A percentile compares a stretch with the other conserved stretches of the same genome.
phyloP scores from a whole-genome alignment of 1,140 invertebrate genomes.

The Homarus americanus region DNA sequence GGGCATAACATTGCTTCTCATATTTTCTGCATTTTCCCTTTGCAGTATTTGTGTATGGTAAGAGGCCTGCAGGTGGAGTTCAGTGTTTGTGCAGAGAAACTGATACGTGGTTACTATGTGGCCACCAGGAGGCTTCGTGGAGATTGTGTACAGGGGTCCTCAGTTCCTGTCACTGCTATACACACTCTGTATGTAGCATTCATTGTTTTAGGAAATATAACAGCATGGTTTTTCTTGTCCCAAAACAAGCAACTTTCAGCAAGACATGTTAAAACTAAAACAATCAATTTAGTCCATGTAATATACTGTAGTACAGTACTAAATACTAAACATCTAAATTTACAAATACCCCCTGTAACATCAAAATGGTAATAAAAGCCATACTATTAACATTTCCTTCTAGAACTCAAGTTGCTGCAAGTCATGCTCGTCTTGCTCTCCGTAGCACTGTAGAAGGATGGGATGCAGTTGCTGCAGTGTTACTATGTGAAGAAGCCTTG shows the following conservation, averaged over 20 bases:
- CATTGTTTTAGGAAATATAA: not conserved
- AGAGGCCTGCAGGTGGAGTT: slow-evolving; percentile 44
- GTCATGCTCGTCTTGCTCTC: slow-evolving; percentile 64
- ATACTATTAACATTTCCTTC: not conserved
- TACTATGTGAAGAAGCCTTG: slow-evolving; percentile 67
- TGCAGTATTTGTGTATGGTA: slow-evolving; percentile 45
- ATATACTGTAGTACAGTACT: no score
- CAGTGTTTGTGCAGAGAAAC: slow-evolving; percentile 51
- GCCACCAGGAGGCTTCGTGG: slow-evolving; percentile 56
- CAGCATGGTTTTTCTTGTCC: no score
- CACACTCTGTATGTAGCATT: slow-evolving; percentile 49
- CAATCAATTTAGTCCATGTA: no score
- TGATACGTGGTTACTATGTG: slow-evolving; percentile 70
- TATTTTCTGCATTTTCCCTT: not conserved
- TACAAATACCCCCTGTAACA: no score
- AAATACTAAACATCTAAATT: no score
- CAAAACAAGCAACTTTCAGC: no score
- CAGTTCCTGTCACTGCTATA: slow-evolving; percentile 69
- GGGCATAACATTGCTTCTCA: not conserved
- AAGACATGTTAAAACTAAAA: no score
- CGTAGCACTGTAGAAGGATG: slow-evolving; percentile 55
- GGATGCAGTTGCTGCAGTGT: slow-evolving; percentile 65
- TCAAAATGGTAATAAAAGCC: no score
- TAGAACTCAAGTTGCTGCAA: slow-evolving; percentile 63
- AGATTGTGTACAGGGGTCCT: slow-evolving; percentile 44